Evolutionary conservation across 1,140 invertebrate genomes (phyloP).

Genomic region (Patella vulgata): DNA sequence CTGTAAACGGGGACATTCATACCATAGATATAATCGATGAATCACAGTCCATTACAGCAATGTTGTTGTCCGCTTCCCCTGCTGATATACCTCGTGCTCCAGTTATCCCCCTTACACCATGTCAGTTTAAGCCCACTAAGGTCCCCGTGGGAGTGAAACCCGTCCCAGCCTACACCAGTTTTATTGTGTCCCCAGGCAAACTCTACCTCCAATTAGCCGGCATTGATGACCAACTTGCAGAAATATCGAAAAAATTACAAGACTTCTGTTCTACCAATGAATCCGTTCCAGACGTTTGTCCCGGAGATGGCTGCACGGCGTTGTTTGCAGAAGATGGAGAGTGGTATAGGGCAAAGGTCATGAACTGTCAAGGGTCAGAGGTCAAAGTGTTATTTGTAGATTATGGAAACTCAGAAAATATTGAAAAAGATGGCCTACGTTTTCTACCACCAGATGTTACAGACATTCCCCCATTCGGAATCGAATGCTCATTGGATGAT

Average conservation of each 20-base stretch:
- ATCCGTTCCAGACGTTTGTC: conserved; percentile 7
- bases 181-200: conserved; percentile 54
- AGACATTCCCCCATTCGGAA: conserved; percentile 30
- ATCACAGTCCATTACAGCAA: conserved; percentile 8
- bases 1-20: conserved; percentile 3
- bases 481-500: conserved; percentile 40
- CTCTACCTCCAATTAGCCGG: conserved; percentile 68
- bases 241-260: conserved; percentile 61
- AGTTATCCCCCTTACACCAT: not conserved
- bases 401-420: conserved; percentile 67
- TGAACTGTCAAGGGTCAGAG: conserved; percentile 68
- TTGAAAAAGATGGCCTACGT: conserved; percentile 18
- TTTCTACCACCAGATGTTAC: conserved; percentile 20
- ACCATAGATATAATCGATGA: conserved; percentile 27
- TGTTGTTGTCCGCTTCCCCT: conserved; percentile 2
- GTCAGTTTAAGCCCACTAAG: conserved; percentile 15
- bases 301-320: conserved; percentile 68
- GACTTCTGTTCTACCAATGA: conserved; percentile 12
- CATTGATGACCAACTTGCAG: conserved; percentile 55
- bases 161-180: conserved; percentile 37
- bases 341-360: conserved; percentile 84
- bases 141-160: conserved; percentile 25
- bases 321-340: conserved; percentile 77
- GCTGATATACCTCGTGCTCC: not conserved
- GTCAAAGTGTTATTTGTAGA: conserved; percentile 83